Conservation (phyloP, 2,113 vertebrate genomes). For the Pterocles burchelli region DNA sequence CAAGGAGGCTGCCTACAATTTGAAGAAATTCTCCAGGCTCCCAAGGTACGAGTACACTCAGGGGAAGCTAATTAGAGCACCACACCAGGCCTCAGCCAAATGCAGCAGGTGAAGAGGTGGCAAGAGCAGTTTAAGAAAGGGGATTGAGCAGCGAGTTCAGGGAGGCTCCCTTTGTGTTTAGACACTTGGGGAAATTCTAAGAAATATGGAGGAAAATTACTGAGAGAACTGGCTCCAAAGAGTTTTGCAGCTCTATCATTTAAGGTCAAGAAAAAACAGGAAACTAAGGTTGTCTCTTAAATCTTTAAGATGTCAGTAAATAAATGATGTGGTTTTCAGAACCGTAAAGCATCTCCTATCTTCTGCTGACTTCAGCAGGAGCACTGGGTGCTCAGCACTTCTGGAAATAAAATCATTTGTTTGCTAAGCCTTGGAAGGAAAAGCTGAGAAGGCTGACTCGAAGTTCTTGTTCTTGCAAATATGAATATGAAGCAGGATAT, state of each 20-base stretch:
- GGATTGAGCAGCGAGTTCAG: not conserved
- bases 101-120: not conserved
- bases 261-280: not conserved
- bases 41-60: not conserved
- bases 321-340: conserved; percentile 50
- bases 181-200: not conserved
- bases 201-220: not conserved
- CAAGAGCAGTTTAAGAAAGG: not conserved
- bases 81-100: not conserved
- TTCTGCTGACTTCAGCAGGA: conserved; percentile 63
- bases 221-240: not conserved
- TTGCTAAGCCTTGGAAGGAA: not conserved
- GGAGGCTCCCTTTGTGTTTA: not conserved
- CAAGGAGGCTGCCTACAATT: not conserved
- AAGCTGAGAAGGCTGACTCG: conserved; percentile 61
- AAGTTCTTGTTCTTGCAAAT: conserved; percentile 55
- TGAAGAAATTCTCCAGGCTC: not conserved
- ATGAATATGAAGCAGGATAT: conserved; percentile 50
- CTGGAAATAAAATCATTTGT: conserved; percentile 56
- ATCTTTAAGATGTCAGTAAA: conserved; percentile 55
- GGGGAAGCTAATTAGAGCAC: not conserved
- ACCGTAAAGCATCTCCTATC: conserved; percentile 16
- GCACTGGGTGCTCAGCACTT: conserved; percentile 45
- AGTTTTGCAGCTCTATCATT: not conserved
- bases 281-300: conserved; percentile 12